Evolutionary conservation across 2,797 vertebrate genomes (phyloP).

Genomic region (Coracias cyanogaster): DNA sequence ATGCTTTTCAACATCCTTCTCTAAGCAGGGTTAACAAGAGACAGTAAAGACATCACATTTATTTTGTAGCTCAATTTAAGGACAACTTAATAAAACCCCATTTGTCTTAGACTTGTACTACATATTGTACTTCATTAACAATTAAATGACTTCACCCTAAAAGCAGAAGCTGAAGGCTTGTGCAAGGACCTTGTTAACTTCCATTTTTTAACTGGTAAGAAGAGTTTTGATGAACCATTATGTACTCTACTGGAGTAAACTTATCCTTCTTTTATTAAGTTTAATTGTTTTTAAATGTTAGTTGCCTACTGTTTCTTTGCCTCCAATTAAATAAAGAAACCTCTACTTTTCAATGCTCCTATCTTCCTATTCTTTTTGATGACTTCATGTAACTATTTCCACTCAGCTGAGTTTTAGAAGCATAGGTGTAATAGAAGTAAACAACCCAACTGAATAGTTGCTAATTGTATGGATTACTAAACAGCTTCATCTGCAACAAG

Average conservation of each 20-base stretch:
- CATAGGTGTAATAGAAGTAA: not conserved
- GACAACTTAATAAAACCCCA: not conserved
- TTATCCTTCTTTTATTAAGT: not conserved
- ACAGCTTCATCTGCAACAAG: not conserved
- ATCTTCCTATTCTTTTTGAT: not conserved
- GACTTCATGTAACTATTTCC: not conserved
- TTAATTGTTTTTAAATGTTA: conserved; percentile 47
- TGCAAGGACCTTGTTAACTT: conserved; percentile 1
- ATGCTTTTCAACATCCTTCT: not conserved
- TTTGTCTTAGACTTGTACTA: conserved; percentile 18
- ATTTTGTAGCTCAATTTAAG: conserved; percentile 3
- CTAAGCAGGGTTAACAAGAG: not conserved
- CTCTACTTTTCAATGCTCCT: not conserved
- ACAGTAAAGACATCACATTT: not conserved
- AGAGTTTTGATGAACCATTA: not conserved
- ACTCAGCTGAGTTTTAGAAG: not conserved
- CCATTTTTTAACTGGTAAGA: not conserved
- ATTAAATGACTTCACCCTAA: conserved; percentile 35
- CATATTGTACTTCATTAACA: conserved; percentile 21
- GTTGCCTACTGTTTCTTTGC: conserved; percentile 2
- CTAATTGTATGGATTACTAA: not conserved
- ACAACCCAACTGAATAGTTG: not conserved
- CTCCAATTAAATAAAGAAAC: not conserved
- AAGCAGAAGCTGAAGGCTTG: not conserved
- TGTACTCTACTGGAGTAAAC: not conserved